Percentiles rank a stretch among this genome's conserved stretches.
These are phyloP conservation scores for human DNA, from an alignment of 2,113 vertebrate species.

Conservation along the genomic window DNA sequence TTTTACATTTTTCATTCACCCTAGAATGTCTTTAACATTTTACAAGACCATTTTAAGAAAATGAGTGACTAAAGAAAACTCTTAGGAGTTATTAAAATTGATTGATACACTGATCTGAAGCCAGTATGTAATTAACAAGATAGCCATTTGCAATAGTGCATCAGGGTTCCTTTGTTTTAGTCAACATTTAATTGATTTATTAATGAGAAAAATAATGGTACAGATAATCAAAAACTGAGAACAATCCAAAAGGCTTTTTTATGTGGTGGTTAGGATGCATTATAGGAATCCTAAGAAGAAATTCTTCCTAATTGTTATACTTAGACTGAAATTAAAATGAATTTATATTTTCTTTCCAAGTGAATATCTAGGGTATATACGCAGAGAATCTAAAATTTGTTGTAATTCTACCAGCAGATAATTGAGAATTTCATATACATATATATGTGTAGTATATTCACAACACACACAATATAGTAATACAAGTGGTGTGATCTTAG, in stretches of 20 bases:
- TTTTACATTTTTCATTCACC: neutral
- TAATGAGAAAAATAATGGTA: neutral
- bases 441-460: neutral
- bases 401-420: neutral
- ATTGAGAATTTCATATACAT: neutral
- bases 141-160: neutral
- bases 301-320: conserved; percentile 35
- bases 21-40: neutral
- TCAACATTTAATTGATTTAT: neutral
- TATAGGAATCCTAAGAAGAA: neutral
- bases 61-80: neutral
- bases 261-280: neutral
- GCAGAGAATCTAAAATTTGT: neutral
- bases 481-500: neutral
- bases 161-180: neutral
- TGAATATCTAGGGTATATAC: neutral
- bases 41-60: neutral
- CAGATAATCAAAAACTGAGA: neutral
- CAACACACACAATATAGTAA: neutral
- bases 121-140: neutral
- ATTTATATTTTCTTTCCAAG: conserved; percentile 40
- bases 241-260: neutral
- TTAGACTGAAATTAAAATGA: conserved; percentile 15
- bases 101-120: neutral
- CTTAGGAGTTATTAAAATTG: neutral